Percentiles rank a stretch among this genome's conserved stretches.
Evolutionary conservation across 2,113 vertebrate species (phyloP).

Genomic region (Melanocharis versteri): DNA sequence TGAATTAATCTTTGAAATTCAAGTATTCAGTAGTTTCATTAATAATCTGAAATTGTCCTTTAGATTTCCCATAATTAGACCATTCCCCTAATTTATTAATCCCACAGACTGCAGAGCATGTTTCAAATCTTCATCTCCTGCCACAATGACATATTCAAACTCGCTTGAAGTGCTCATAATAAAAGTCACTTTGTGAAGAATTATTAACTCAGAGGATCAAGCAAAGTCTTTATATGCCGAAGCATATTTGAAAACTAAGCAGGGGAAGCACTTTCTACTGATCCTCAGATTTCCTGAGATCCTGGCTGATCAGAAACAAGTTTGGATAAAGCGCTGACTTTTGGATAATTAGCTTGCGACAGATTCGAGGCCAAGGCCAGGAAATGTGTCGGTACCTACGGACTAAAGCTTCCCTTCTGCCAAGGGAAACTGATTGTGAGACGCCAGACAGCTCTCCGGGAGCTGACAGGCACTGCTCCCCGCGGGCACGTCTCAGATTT

Average conservation of each 20-base stretch:
- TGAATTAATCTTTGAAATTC: conserved; percentile 53
- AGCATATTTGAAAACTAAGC: conserved; percentile 23
- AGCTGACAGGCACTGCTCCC: not conserved
- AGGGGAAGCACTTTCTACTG: not conserved
- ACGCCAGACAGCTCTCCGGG: not conserved
- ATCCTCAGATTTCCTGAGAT: not conserved
- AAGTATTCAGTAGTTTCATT: conserved; percentile 18
- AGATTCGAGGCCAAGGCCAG: not conserved
- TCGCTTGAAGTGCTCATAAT: conserved; percentile 39
- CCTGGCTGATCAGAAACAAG: not conserved
- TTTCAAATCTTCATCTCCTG: conserved; percentile 54
- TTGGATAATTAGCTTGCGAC: not conserved
- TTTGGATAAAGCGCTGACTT: not conserved
- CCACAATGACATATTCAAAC: conserved; percentile 64
- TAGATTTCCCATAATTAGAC: conserved; percentile 50
- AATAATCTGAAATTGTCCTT: conserved; percentile 55
- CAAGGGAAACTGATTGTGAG: not conserved
- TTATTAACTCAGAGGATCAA: conserved; percentile 62
- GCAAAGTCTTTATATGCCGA: conserved; percentile 7
- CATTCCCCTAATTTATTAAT: conserved; percentile 61
- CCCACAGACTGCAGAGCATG: conserved; percentile 35
- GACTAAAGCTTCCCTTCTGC: not conserved
- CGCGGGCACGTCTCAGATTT: accelerated
- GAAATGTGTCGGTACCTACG: not conserved
- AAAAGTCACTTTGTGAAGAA: conserved; percentile 59